A percentile compares a stretch with the other conserved stretches of the same genome.
Evolutionary conservation across 2,797 vertebrate species (phyloP).

Genomic region (Xiphorhynchus erythropygius): DNA sequence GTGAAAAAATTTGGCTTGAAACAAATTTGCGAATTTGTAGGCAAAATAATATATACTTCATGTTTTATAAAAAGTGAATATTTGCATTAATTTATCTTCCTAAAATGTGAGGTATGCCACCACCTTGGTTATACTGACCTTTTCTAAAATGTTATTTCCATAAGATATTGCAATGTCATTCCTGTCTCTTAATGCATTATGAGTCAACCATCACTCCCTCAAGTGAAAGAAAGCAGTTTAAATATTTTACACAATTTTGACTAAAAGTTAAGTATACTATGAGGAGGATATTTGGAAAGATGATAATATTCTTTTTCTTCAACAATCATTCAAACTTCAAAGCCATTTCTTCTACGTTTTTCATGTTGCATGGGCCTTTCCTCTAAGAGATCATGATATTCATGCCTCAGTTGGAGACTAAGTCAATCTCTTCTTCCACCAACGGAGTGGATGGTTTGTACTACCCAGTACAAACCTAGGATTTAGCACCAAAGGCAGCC

Average conservation of each 20-base stretch:
- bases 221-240: background rate
- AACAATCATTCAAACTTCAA: background rate
- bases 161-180: background rate
- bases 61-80: background rate
- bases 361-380: background rate
- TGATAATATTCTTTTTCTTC: background rate
- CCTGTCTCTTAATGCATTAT: background rate
- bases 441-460: background rate
- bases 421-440: background rate
- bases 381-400: background rate
- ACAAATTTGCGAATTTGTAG: background rate
- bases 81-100: background rate
- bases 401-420: background rate
- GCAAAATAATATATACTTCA: background rate
- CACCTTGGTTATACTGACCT: background rate
- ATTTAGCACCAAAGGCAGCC: background rate
- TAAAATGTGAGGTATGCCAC: background rate
- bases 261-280: background rate
- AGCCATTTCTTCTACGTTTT: background rate
- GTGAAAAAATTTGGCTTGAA: background rate
- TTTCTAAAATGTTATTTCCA: background rate
- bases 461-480: background rate
- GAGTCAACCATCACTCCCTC: background rate
- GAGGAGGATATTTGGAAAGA: background rate
- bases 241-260: background rate